phyloP scores from a whole-genome alignment of 2,888 invertebrate genomes.

The Sisyra terminalis region DNA sequence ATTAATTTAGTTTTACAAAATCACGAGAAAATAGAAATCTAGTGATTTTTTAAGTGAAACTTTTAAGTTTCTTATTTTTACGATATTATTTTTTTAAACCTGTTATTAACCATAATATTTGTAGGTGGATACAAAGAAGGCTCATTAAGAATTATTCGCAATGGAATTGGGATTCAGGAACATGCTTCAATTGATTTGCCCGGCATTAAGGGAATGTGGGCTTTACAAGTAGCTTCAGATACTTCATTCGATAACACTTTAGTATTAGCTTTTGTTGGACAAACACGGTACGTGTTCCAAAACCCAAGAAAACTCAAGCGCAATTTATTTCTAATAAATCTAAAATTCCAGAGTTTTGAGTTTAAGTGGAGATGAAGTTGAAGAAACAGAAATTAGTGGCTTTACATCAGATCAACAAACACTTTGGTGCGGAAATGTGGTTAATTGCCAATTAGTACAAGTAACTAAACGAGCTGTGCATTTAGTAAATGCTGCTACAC shows the following conservation, averaged over 20 bases:
- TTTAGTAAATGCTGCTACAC: conserved; percentile 48
- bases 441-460: conserved; percentile 62
- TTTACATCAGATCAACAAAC: conserved; percentile 87
- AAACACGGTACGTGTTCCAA: conserved; percentile 54
- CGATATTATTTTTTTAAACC: background rate
- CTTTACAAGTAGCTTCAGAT: conserved; percentile 56
- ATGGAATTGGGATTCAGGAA: conserved; percentile 97
- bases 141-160: conserved; percentile 88
- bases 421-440: conserved; percentile 85
- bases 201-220: conserved; percentile 98
- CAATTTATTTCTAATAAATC: conserved; percentile 8
- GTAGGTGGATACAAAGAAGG: conserved; percentile 89
- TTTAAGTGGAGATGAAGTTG: conserved; percentile 89
- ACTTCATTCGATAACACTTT: conserved; percentile 67
- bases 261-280: conserved; percentile 91
- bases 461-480: conserved; percentile 57
- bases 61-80: background rate
- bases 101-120: too few relatives aligned
- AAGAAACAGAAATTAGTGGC: conserved; percentile 88
- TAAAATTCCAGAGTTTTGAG: conserved; percentile 50
- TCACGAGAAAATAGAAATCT: too few relatives aligned
- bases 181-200: conserved; percentile 93
- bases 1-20: too few relatives aligned
- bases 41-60: background rate
- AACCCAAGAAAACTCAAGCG: background rate